Evolutionary conservation across 2,888 invertebrate species (phyloP).

Genomic region (Germaria angustata): DNA sequence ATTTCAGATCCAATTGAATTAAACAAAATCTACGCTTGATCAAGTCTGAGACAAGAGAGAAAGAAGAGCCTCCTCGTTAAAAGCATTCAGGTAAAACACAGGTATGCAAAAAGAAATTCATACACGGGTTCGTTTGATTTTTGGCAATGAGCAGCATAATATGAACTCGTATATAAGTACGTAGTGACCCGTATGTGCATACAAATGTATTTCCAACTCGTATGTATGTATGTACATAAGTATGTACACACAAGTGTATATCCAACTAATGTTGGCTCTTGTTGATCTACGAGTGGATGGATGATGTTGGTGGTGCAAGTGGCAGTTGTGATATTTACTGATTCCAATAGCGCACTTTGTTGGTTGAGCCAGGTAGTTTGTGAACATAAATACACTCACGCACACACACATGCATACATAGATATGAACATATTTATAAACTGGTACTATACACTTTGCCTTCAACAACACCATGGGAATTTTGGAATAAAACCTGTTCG

Average conservation of each 20-base stretch:
- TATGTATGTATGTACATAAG: no score
- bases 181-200: no score
- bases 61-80: constrained; percentile 35
- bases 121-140: constrained; percentile 34
- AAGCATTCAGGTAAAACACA: constrained; percentile 52
- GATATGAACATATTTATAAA: neutral
- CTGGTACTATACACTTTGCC: constrained; percentile 49
- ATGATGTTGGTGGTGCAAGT: constrained; percentile 17
- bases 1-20: neutral
- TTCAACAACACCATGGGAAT: constrained; percentile 63
- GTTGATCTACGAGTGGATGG: neutral
- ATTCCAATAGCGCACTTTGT: constrained; percentile 52
- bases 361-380: constrained; percentile 45
- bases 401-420: neutral
- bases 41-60: constrained; percentile 22
- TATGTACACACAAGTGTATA: neutral
- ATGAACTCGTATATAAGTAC: no score
- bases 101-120: constrained; percentile 39
- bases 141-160: constrained; percentile 9
- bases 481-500: constrained; percentile 64
- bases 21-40: constrained; percentile 39
- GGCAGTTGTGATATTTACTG: constrained; percentile 29
- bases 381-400: neutral
- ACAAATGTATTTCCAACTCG: constrained; percentile 11
- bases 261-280: constrained; percentile 10